A percentile compares a stretch with the other conserved stretches of the same genome.
Evolutionary conservation across 2,113 vertebrate species (phyloP).

Genomic region (mouse (Mus musculus)): DNA sequence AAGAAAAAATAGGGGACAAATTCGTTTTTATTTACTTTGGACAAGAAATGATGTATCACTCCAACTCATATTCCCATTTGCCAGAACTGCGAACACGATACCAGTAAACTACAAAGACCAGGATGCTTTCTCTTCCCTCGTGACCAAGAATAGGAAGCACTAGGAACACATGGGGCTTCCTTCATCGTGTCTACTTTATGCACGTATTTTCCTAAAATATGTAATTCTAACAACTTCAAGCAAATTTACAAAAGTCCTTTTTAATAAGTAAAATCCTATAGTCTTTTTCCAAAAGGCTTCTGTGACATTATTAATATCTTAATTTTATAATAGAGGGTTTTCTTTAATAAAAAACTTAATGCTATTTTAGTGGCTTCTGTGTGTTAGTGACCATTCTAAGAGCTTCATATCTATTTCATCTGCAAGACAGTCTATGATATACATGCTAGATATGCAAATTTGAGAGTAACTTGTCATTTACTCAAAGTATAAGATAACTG

Average conservation of each 20-base stretch:
- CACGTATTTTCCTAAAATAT: background rate
- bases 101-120: background rate
- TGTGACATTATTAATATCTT: background rate
- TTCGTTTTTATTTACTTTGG: constrained; percentile 8
- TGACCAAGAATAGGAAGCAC: background rate
- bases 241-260: constrained; percentile 9
- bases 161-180: background rate
- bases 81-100: background rate
- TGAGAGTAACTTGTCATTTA: background rate
- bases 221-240: constrained; percentile 2
- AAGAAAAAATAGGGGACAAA: constrained; percentile 6
- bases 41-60: constrained; percentile 2
- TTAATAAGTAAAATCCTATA: constrained; percentile 21
- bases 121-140: background rate
- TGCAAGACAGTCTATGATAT: background rate
- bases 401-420: background rate
- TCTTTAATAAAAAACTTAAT: constrained; percentile 3
- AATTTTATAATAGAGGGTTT: constrained; percentile 16
- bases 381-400: background rate
- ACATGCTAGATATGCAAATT: background rate
- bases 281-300: background rate
- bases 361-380: background rate
- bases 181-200: constrained; percentile 18
- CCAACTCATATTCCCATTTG: constrained; percentile 26
- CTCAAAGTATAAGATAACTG: background rate